These are phyloP conservation scores for Leistus spinibarbis DNA, from an alignment of 2,888 invertebrate species.

Conservation along the genomic window DNA sequence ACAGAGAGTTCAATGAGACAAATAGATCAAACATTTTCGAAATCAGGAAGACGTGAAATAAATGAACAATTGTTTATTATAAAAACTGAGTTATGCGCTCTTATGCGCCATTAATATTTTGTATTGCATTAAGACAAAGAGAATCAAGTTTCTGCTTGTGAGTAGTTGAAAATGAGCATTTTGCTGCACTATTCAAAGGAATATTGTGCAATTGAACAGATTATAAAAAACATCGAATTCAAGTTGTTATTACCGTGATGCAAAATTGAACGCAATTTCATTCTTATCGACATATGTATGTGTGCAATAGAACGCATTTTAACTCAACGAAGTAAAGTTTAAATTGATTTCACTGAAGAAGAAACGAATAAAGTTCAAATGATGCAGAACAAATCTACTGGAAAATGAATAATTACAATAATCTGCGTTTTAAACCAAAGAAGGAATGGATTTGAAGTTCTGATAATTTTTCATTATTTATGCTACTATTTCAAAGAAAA, in stretches of 20 bases:
- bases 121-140: too few species aligned
- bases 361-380: constrained; percentile 28
- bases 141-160: too few species aligned
- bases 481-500: too few species aligned
- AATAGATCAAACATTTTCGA: too few species aligned
- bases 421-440: background rate
- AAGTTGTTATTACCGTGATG: background rate
- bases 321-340: constrained; percentile 14
- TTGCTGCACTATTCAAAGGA: background rate
- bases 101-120: too few species aligned
- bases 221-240: background rate
- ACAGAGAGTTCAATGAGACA: too few species aligned
- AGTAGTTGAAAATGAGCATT: background rate
- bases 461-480: background rate
- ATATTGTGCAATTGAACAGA: background rate
- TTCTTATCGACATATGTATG: background rate
- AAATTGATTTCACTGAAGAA: constrained; percentile 24
- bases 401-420: background rate
- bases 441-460: background rate
- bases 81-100: too few species aligned
- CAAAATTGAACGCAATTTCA: background rate
- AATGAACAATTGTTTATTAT: too few species aligned
- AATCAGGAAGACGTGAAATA: too few species aligned
- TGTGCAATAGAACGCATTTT: background rate
- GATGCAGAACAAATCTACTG: background rate